phyloP scores from a whole-genome alignment of 2,797 vertebrate genomes.

The Arrhamphus sclerolepis region DNA sequence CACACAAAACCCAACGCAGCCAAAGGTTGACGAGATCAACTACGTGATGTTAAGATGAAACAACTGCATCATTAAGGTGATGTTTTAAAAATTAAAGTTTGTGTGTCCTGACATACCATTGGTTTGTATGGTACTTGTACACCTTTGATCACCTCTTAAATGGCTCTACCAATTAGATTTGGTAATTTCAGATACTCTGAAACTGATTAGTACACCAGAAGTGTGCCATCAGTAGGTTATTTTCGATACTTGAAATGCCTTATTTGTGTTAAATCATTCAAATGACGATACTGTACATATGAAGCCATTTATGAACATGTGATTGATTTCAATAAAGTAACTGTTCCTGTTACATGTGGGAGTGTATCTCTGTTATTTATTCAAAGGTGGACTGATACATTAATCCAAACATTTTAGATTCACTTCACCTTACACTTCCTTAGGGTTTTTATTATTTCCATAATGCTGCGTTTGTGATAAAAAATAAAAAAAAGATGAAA shows the following conservation, averaged over 20 bases:
- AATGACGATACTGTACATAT: constrained; percentile 67
- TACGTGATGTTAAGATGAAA: constrained; percentile 9
- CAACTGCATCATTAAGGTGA: constrained; percentile 23
- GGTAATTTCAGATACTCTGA: constrained; percentile 50
- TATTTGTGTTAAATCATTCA: constrained; percentile 75
- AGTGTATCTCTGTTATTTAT: constrained; percentile 29
- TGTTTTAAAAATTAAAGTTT: constrained; percentile 41
- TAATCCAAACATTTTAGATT: constrained; percentile 2
- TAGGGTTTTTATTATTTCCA: not conserved
- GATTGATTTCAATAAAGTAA: constrained; percentile 72
- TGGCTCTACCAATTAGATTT: constrained; percentile 49
- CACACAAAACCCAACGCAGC: constrained; percentile 43
- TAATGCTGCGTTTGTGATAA: too few species aligned
- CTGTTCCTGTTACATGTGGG: constrained; percentile 52
- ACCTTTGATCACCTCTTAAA: constrained; percentile 59
- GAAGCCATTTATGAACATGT: constrained; percentile 66
- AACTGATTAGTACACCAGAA: constrained; percentile 65
- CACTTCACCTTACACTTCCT: not conserved
- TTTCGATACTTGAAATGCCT: constrained; percentile 80
- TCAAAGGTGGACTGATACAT: not conserved
- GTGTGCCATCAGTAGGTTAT: constrained; percentile 63
- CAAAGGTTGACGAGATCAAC: constrained; percentile 47
- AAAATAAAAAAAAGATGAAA: too few species aligned
- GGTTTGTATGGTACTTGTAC: constrained; percentile 63
- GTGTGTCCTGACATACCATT: constrained; percentile 58